Conservation (phyloP, 1,140 invertebrate species). For the Apis dorsata region DNA sequence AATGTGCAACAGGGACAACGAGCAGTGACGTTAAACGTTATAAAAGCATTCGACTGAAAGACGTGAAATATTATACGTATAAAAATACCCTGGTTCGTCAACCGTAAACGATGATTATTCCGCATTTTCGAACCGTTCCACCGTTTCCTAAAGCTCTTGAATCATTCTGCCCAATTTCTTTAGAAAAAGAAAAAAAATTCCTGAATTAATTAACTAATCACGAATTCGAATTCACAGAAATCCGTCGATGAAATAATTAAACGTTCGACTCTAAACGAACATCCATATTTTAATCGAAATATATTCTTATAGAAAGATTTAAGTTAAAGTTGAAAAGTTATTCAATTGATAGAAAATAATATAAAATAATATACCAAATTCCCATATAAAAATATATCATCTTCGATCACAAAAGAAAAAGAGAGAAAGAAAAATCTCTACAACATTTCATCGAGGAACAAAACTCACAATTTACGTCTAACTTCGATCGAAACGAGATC, state of each 20-base stretch:
- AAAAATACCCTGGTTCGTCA: constrained; percentile 17
- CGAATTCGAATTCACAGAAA: neutral
- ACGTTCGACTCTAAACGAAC: neutral
- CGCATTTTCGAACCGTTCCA: neutral
- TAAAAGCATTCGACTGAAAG: neutral
- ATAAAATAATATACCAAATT: too few relatives aligned
- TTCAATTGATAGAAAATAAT: too few relatives aligned
- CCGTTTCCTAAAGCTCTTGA: constrained; percentile 20
- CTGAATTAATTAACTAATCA: neutral
- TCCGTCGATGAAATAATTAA: neutral
- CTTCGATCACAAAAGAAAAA: too few relatives aligned
- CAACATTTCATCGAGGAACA: too few relatives aligned
- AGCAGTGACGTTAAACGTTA: constrained; percentile 20
- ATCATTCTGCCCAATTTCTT: neutral
- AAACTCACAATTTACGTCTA: too few relatives aligned
- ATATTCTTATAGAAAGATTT: neutral
- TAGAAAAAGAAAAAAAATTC: neutral
- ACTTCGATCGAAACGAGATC: too few relatives aligned
- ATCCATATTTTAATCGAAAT: neutral
- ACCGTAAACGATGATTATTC: constrained; percentile 36
- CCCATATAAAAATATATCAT: too few relatives aligned
- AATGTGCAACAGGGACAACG: neutral
- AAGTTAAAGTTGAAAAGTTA: too few relatives aligned
- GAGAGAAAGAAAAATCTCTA: too few relatives aligned
- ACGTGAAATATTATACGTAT: constrained; percentile 21